Base-by-base conservation (phyloP, 2,888 invertebrate species). In the Folsomia manolachei region DNA sequence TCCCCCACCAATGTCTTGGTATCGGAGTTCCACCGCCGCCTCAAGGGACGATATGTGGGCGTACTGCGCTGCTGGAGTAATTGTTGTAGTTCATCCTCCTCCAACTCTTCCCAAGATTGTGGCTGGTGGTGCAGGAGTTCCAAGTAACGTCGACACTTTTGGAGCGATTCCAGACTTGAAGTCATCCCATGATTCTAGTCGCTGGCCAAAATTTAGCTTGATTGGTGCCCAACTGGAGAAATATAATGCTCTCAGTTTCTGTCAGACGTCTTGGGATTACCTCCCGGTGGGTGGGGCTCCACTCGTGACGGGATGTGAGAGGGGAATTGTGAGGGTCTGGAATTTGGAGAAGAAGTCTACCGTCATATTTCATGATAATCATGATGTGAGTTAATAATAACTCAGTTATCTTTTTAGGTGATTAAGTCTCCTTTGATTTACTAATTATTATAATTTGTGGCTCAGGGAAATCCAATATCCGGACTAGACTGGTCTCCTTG, bases 401-500 rank as follows among this genome's bases (percentile, higher is more conserved):
- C 24, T 52, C 14, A 14, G 56, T 21, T 56, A 19, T 14, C 56
- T 56, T 26, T 2, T 39, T 21, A 14, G 19, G 19, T 65, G 56
- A 56, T 53, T 9, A 27, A 14, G 61, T 63, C 23, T 4, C 2
- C 23, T 56, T 19, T 60, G n/a, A 24, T 63, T 67, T 52, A n/a
- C 14, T 68, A 19, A 52, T 51, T 72, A 39, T n/a, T 4, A 52
- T 23, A 56, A 23, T 60, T 63, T 63, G 51, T n/a, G n/a, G n/a
- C n/a, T n/a, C 26, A 83, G 70, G 82, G 82, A 27, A 81, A 83
- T 62, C 82, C 82, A 79, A 80, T 84, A 14, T 73, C 82, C 4
- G 83, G 82, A 4, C 81, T 86, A 26, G 85, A 85, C 78, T 86
- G 86, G 86, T 85, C 85, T 0, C 79, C 80, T 56, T 81, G 82